Evolutionary conservation across 2,113 vertebrate species (phyloP).

Genomic region (Cheirogaleus medius): DNA sequence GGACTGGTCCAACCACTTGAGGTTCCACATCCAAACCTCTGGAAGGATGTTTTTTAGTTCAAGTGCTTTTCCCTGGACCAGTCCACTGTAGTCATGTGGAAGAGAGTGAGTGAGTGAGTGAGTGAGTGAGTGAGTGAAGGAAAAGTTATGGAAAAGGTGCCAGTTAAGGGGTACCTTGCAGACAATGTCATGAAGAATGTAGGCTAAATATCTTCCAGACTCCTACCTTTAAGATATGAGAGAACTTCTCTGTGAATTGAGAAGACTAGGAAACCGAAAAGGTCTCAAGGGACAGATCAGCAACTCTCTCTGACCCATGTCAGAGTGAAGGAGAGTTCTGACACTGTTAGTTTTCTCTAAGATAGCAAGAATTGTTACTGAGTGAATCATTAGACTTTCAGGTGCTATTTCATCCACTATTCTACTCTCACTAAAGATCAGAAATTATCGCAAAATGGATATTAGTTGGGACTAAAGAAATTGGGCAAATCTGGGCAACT

Average conservation of each 20-base stretch:
- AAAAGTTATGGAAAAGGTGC: neutral
- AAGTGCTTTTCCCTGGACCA: neutral
- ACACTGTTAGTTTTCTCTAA: neutral
- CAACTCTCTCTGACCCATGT: neutral
- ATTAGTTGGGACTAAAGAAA: neutral
- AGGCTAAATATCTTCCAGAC: neutral
- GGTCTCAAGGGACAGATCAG: neutral
- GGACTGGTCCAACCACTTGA: neutral
- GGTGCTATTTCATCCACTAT: neutral
- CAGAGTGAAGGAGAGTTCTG: neutral
- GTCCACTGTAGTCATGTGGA: neutral
- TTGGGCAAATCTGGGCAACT: neutral
- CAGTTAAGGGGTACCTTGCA: neutral
- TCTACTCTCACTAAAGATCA: neutral
- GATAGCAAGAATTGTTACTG: neutral
- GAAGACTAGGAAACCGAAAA: neutral
- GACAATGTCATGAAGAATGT: neutral
- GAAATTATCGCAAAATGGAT: neutral
- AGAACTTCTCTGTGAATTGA: neutral
- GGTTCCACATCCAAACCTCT: neutral
- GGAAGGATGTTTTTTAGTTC: neutral
- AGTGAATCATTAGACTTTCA: neutral
- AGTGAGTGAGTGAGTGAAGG: neutral
- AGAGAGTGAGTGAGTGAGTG: neutral
- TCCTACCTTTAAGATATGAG: neutral